Evolutionary conservation across 2,797 vertebrate genomes (phyloP).

Genomic region (Sternotherus odoratus): DNA sequence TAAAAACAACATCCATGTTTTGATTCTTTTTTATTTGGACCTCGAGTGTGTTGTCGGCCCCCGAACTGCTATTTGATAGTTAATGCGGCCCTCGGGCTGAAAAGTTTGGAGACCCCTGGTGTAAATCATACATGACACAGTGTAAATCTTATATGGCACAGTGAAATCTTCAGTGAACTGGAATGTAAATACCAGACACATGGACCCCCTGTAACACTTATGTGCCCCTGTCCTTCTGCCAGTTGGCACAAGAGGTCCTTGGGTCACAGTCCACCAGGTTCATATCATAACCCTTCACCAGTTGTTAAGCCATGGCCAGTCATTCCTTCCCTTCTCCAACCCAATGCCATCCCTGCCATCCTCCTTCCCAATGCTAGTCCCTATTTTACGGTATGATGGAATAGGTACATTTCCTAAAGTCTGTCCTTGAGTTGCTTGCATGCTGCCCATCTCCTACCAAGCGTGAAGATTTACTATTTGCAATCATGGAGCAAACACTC

Average conservation of each 20-base stretch:
- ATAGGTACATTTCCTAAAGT: not conserved
- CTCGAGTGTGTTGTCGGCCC: no score
- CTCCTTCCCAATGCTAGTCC: accelerated
- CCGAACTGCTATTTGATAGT: no score
- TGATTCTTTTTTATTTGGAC: no score
- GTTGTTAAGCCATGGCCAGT: not conserved
- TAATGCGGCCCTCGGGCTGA: no score
- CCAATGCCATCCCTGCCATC: not conserved
- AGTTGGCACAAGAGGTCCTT: not conserved
- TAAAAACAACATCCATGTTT: no score
- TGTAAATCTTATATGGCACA: no score
- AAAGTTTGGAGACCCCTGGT: no score
- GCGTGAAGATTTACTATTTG: not conserved
- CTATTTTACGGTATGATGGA: not conserved
- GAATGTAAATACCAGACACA: not conserved
- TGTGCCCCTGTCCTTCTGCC: no score
- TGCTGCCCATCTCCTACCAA: not conserved
- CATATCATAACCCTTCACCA: not conserved
- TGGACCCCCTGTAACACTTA: no score
- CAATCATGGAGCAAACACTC: not conserved
- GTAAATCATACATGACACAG: no score
- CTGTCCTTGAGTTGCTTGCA: not conserved
- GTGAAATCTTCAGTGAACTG: not conserved
- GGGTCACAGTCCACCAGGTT: not conserved
- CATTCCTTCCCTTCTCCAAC: not conserved